Conservation (phyloP, 1,140 invertebrate species). For the Brachionus asplanchnoidis region DNA sequence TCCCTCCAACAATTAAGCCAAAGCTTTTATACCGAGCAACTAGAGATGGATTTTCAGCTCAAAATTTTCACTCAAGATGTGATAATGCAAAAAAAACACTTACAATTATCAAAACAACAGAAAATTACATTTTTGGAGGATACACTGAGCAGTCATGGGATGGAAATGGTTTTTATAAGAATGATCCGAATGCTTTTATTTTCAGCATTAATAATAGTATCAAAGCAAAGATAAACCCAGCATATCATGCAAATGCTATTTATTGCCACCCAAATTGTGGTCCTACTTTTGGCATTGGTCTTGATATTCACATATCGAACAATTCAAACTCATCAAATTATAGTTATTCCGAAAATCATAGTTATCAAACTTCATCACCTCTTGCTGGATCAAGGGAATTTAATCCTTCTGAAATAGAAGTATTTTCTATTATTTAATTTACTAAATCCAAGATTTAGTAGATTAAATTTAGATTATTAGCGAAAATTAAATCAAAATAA, state of each 20-base stretch:
- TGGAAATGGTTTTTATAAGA: not conserved
- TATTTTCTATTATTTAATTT: too few relatives aligned
- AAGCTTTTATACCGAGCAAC: slow-evolving; percentile 42
- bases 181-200: not conserved
- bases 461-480: too few relatives aligned
- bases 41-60: slow-evolving; percentile 42
- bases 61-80: slow-evolving; percentile 43
- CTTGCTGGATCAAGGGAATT: too few relatives aligned
- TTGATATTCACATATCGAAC: not conserved
- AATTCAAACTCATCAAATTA: not conserved
- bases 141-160: not conserved
- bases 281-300: not conserved
- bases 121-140: not conserved
- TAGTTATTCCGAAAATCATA: too few relatives aligned
- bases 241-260: not conserved
- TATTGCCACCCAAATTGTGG: not conserved
- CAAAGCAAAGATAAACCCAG: not conserved
- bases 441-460: too few relatives aligned
- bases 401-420: too few relatives aligned
- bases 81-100: slow-evolving; percentile 44
- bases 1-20: not conserved
- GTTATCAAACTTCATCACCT: too few relatives aligned
- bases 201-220: not conserved
- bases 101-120: slow-evolving; percentile 42
- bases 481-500: too few relatives aligned